phyloP scores from a whole-genome alignment of 2,888 invertebrate species.

The Nysson spinosus region DNA sequence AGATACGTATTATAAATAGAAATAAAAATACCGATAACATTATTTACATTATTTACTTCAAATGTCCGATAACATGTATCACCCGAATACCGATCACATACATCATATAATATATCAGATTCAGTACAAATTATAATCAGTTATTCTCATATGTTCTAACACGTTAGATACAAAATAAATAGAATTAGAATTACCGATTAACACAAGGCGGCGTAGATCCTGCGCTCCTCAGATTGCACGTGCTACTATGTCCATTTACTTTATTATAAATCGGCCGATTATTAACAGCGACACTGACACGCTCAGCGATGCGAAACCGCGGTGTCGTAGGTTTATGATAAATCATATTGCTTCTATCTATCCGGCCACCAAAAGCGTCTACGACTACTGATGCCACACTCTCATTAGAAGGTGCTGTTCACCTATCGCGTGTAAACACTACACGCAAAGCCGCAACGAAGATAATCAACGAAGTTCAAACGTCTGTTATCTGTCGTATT shows the following conservation, averaged over 20 bases:
- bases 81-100: too few relatives aligned
- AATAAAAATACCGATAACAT: too few relatives aligned
- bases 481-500: too few relatives aligned
- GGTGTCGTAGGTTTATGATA: constrained; percentile 76
- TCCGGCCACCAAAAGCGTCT: constrained; percentile 1
- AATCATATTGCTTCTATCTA: constrained; percentile 66
- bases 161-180: constrained; percentile 10
- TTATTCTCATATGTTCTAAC: too few relatives aligned
- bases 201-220: constrained; percentile 69
- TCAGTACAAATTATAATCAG: too few relatives aligned
- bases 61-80: too few relatives aligned
- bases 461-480: too few relatives aligned
- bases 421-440: not conserved
- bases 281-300: constrained; percentile 72
- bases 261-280: constrained; percentile 73
- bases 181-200: constrained; percentile 67
- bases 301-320: constrained; percentile 75
- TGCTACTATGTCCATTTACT: constrained; percentile 69
- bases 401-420: constrained; percentile 8
- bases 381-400: constrained; percentile 29
- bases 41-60: too few relatives aligned
- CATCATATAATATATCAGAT: too few relatives aligned
- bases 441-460: too few relatives aligned
- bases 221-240: constrained; percentile 68
- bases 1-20: too few relatives aligned